phyloP scores from a whole-genome alignment of 1,140 invertebrate genomes.

The Agrilus planipennis region DNA sequence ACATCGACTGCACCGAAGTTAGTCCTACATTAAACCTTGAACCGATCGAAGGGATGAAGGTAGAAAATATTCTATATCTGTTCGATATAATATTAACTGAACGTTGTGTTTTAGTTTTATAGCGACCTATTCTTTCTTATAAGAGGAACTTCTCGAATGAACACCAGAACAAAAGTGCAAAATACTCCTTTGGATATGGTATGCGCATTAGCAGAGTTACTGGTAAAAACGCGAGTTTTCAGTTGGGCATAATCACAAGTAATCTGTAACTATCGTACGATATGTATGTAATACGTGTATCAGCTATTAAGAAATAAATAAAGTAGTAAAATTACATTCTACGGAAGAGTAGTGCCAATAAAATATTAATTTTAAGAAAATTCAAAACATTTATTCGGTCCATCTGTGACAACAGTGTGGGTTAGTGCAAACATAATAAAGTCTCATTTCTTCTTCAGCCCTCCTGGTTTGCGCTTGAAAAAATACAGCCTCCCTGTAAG shows the following conservation, averaged over 20 bases:
- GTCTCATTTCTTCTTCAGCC: constrained; percentile 97
- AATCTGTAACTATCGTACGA: neutral
- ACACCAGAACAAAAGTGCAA: constrained; percentile 21
- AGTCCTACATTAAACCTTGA: constrained; percentile 49
- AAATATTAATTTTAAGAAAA: neutral
- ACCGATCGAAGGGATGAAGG: constrained; percentile 41
- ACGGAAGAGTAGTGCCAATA: neutral
- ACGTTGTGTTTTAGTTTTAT: constrained; percentile 43
- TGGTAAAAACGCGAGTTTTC: constrained; percentile 20
- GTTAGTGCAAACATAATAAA: constrained; percentile 98
- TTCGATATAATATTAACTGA: neutral
- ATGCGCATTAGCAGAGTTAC: constrained; percentile 18
- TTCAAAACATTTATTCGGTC: neutral
- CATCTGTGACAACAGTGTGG: constrained; percentile 25
- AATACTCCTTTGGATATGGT: constrained; percentile 16
- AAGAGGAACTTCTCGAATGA: constrained; percentile 23
- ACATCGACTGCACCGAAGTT: constrained; percentile 59
- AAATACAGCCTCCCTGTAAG: constrained; percentile 29
- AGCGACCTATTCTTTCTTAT: constrained; percentile 54
- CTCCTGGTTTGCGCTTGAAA: constrained; percentile 86
- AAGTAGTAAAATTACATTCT: neutral
- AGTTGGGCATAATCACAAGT: constrained; percentile 23
- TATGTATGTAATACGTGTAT: neutral
- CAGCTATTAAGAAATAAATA: neutral
- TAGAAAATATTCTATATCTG: constrained; percentile 19